Percentiles rank a stretch among this genome's conserved stretches.
Evolutionary conservation across 1,140 invertebrate genomes (phyloP).

Genomic region (Rhagoletis pomonella): DNA sequence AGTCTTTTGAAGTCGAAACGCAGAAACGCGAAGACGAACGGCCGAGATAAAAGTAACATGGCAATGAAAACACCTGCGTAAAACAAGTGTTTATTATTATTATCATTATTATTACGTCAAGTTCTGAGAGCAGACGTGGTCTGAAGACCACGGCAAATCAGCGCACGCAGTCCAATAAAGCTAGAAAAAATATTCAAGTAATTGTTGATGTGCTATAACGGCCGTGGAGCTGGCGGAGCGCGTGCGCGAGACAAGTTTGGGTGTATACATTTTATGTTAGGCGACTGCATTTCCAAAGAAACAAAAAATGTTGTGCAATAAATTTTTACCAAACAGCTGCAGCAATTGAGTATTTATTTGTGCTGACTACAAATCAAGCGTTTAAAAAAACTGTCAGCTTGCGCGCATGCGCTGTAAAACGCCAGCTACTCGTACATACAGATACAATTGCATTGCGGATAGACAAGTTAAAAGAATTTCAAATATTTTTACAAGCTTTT

Average conservation of each 20-base stretch:
- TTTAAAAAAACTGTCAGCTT: background rate
- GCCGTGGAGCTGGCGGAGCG: background rate
- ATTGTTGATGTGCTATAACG: background rate
- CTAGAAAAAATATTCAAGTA: background rate
- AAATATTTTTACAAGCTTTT: slow-evolving; percentile 24
- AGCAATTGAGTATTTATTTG: slow-evolving; percentile 9
- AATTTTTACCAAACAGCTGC: background rate
- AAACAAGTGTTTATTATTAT: slow-evolving; percentile 16
- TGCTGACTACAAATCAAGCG: background rate
- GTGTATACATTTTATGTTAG: background rate
- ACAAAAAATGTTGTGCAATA: background rate
- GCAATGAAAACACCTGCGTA: background rate
- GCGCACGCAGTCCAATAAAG: background rate
- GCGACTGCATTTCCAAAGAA: background rate
- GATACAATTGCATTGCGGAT: background rate
- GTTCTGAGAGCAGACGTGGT: background rate
- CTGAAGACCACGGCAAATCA: background rate
- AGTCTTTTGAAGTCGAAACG: background rate
- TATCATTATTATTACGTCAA: slow-evolving; percentile 7
- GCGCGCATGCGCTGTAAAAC: background rate
- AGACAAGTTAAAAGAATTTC: slow-evolving; percentile 10
- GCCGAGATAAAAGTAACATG: background rate
- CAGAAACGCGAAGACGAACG: background rate
- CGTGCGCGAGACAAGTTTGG: background rate
- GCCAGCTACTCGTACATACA: too few species aligned